Base-by-base conservation (phyloP, 2,888 invertebrate genomes). In the Terebella lapidaria region DNA sequence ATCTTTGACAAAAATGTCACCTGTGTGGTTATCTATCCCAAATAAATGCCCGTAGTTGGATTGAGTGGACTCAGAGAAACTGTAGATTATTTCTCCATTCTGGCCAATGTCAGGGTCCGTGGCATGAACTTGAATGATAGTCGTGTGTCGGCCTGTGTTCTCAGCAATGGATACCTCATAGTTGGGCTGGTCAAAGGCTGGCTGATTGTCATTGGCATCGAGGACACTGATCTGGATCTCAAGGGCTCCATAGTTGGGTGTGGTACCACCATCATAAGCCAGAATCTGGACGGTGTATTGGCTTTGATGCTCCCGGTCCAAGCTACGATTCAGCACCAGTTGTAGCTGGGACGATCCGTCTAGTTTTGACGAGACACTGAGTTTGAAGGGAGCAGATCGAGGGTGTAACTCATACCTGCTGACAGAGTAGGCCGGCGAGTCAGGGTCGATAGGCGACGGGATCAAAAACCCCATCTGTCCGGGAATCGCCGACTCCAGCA, bases 171-270 rank as follows among this genome's bases (percentile, higher is more conserved):
- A 52, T 4, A 63, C 63, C 15, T 57, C 64, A 53, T 64, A 64
- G 20, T 28, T 27, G 4, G 35, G 15, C 57, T 35, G 26, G 15
- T 59, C 55, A 49, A 67, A 67, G 24, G 57, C 54, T 18, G 67
- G 67, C n/a, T 27, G 28, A 57, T 67, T 66, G 58, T 67, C 67
- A 55, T 67, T 67, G 20, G 54, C 63, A 47, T 67, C 67, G 4
- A 61, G 28, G 10, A 67, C 64, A 10, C 57, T 57, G n/a, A 67
- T 54, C 29, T 26, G 35, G 18, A 67, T 54, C 22, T 57, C 51
- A 27, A 67, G 56, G 18, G 58, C 52, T 1, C 59, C 62, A 20
- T 57, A 47, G 22, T 57, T 62, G 20, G 66, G 49, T 2, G 68
- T 66, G 25, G 26, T 29, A 22, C 67, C 68, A 1, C 67, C 67